phyloP scores from a whole-genome alignment of 2,797 vertebrate genomes.

The Arremon aurantiirostris region DNA sequence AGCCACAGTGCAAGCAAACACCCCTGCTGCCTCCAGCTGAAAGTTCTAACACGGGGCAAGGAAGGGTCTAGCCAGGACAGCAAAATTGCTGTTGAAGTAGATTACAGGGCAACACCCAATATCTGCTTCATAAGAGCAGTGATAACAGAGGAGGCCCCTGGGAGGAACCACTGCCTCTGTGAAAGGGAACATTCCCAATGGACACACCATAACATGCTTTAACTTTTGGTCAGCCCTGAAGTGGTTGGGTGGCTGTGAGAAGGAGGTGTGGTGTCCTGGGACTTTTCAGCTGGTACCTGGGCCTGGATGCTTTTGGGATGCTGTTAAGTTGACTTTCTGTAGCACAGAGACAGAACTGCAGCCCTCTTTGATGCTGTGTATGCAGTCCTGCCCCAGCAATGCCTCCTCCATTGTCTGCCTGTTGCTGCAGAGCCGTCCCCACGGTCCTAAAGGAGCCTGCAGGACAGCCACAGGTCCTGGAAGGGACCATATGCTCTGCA shows the following conservation, averaged over 20 bases:
- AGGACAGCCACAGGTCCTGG: not conserved
- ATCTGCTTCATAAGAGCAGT: not conserved
- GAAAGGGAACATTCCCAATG: not conserved
- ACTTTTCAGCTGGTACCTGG: not conserved
- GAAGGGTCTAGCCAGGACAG: not conserved
- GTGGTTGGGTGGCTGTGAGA: not conserved
- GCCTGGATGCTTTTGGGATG: not conserved
- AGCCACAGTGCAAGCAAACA: not conserved
- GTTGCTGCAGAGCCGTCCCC: rapidly evolving
- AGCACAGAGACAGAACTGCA: not conserved
- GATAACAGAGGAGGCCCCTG: not conserved
- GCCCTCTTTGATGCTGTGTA: rapidly evolving
- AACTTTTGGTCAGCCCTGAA: not conserved
- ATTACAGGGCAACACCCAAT: not conserved
- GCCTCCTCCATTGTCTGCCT: not conserved
- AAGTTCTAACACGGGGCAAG: not conserved
- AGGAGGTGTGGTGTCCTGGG: rapidly evolving
- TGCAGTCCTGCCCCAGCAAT: not conserved
- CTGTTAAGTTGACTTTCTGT: not conserved
- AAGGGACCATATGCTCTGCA: not conserved
- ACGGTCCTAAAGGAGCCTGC: not conserved
- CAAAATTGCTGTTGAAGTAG: not conserved
- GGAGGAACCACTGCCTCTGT: not conserved
- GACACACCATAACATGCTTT: not conserved
- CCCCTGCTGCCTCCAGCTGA: not conserved